Base-by-base conservation (phyloP, 2,797 vertebrate species). In the Taenioides sp. region DNA sequence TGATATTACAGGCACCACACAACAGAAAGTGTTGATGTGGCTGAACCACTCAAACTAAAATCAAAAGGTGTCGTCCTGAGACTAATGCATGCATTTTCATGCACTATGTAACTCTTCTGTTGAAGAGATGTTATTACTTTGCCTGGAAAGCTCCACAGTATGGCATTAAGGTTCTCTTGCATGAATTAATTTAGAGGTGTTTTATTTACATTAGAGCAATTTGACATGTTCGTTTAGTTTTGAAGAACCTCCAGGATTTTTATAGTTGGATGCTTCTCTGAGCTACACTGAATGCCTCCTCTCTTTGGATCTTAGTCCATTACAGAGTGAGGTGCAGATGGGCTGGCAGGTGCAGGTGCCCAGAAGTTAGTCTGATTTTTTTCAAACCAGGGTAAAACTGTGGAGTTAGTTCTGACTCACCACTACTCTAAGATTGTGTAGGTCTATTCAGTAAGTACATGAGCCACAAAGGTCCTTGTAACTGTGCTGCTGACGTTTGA, bases 341-440 rank as follows among this genome's bases (percentile, higher is more conserved):
- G 62, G 37, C 68, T 70, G 69, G 67, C 79, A 73, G 72, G 79
- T 67, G 64, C 66, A 69, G 74, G 72, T 40, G 77, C 43, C 14
- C 43, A 47, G 43, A 47, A 47, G 43, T 47, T 69, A 43, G 64
- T n/a, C 73, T 67, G 77, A 31, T 0, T 63, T n/a, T 76, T 50
- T 78, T 67, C 54, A 17, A 63, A 73, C 14, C 60, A 52, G 65
- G 63, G 82, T 81, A 71, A 67, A 9, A 47, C 14, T 47, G 28
- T 7, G 27, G 18, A 61, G 70, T 65, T 71, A 66, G 70, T 40
- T 62, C 70, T 40, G 71, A 72, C 75, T 80, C 67, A 71, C 47
- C 59, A 65, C 52, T 59, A 40, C 75, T 80, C 52, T 5, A 22
- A 22, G 47, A 37, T 60, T 59, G 47, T 54, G 47, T 18, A 1